phyloP scores from a whole-genome alignment of 2,113 vertebrate genomes.

The Casuarius casuarius region DNA sequence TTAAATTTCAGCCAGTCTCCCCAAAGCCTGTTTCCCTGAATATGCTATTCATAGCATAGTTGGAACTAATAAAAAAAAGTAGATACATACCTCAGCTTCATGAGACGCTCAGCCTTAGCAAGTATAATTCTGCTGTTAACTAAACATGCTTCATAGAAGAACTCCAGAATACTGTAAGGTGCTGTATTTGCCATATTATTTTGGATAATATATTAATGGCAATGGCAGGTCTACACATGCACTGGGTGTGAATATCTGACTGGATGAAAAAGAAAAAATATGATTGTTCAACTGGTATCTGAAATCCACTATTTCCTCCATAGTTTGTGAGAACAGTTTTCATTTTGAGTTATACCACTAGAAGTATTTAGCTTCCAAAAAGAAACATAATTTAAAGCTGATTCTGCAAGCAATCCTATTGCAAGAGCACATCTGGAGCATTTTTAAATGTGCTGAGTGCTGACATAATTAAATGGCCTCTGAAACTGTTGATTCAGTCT shows the following conservation, averaged over 20 bases:
- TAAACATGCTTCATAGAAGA: neutral
- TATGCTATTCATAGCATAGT: neutral
- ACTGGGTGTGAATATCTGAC: accelerated
- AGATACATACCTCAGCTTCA: neutral
- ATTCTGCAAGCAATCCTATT: slow-evolving; percentile 27
- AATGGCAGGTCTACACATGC: neutral
- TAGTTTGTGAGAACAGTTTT: neutral
- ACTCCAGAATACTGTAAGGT: neutral
- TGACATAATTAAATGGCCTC: slow-evolving; percentile 7
- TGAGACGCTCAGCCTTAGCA: neutral
- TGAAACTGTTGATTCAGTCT: neutral
- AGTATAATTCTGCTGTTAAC: neutral
- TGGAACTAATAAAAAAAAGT: neutral
- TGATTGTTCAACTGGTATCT: neutral
- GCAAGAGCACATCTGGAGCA: slow-evolving; percentile 32
- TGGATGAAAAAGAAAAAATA: neutral
- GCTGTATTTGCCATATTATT: neutral
- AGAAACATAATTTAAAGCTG: slow-evolving; percentile 1
- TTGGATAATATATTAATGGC: neutral
- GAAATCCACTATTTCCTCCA: neutral
- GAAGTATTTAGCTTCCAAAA: slow-evolving; percentile 24
- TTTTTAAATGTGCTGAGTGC: slow-evolving; percentile 41
- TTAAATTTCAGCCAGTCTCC: neutral
- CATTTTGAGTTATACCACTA: neutral
- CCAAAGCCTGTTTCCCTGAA: neutral